Evolutionary conservation across 1,140 invertebrate genomes (phyloP).

Genomic region (Campoletis sonorensis): DNA sequence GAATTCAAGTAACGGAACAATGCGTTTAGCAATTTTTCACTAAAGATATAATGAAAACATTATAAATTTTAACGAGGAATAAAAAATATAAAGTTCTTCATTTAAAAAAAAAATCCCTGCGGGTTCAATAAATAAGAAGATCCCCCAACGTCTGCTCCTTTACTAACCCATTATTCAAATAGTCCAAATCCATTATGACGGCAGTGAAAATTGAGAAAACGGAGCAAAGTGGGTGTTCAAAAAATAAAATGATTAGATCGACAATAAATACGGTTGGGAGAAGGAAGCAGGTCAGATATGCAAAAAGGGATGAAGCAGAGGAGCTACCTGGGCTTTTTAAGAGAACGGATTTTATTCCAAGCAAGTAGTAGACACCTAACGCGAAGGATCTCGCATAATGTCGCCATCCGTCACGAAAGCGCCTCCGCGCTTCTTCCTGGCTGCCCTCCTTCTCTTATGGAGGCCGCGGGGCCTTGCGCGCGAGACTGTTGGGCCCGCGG

Average conservation of each 20-base stretch:
- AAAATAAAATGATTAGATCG: neutral
- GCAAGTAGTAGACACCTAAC: slow-evolving; percentile 62
- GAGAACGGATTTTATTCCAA: slow-evolving; percentile 43
- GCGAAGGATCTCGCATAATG: slow-evolving; percentile 60
- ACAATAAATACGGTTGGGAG: neutral
- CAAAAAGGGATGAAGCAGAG: neutral
- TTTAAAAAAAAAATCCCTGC: no score
- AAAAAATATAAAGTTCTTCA: no score
- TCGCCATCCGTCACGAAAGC: slow-evolving; percentile 64
- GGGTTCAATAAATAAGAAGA: no score
- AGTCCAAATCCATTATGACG: no score
- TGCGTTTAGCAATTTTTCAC: no score
- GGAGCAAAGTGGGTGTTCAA: neutral
- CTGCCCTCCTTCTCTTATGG: neutral
- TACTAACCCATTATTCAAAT: neutral
- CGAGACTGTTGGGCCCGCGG: slow-evolving; percentile 18
- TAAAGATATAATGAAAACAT: no score
- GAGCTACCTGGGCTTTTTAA: neutral
- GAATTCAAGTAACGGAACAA: no score
- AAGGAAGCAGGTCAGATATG: neutral
- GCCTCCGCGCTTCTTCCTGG: slow-evolving; percentile 52
- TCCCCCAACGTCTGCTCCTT: no score
- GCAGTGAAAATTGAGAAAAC: no score
- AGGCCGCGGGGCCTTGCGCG: neutral
- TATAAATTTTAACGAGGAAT: no score